Base-by-base conservation (phyloP, 2,113 vertebrate species). In the Sylvilagus bachmani region DNA sequence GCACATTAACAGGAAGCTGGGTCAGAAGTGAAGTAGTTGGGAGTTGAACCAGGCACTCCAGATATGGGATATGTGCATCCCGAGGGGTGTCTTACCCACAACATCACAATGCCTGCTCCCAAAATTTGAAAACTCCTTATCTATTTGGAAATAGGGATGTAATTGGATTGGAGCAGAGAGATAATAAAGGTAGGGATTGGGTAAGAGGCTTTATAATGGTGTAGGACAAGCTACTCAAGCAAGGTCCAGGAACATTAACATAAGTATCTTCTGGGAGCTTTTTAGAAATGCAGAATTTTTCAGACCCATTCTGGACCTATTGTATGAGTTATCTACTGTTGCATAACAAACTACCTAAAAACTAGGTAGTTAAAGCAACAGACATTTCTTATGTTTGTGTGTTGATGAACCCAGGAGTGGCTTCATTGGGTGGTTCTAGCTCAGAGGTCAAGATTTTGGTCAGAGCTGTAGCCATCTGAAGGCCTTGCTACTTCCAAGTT, bases 301-400 rank as follows among this genome's bases (percentile, higher is more conserved):
- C 53, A 79, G 24, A 33, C 4, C 8, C 25, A 86, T 25, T 38
- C 5, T 12, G 85, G 64, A 79, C 25, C 25, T 70, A 78, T 36
- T 90, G 12, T 95, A 25, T 78, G 92, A 51, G 12, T 92, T 90
- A 62, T 44, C 73, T 88, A 64, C 5, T 62, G 22, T 70, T 85
- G 2, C 38, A 67, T 86, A 78, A 90, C 14, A 89, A 71, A 87
- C 17, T 51, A 80, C 33, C 13, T 82, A 16, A 93, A 78, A 90
- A 79, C 25, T 31, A 69, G 61, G 24, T 33, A 80, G 27, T 79
- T 80, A 80, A 92, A 94, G 64, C 36, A 61, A 51, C 25, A 90
- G 75, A 79, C 10, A 69, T 77, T 87, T 80, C 69, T 69, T 90
- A 93, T 64, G 62, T 92, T 89, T 97, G 49, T 92, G 16, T 94